Conservation (phyloP, 2,113 vertebrate genomes). For the Antidorcas marsupialis region DNA sequence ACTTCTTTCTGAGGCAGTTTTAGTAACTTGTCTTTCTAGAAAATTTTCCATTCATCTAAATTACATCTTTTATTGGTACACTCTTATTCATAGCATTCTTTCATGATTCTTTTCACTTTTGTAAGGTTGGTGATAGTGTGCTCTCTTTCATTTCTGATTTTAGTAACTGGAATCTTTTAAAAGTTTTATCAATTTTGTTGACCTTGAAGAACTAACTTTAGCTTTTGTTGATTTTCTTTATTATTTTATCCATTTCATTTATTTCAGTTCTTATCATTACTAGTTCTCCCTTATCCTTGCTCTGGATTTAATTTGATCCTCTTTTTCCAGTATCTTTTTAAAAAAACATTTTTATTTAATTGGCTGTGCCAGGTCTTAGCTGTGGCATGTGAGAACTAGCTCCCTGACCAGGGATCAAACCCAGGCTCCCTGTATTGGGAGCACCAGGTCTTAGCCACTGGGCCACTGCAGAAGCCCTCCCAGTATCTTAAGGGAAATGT, state of each 20-base stretch:
- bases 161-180: neutral
- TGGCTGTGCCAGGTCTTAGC: neutral
- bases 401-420: neutral
- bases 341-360: neutral
- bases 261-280: neutral
- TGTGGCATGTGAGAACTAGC: accelerated
- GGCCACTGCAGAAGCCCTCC: neutral
- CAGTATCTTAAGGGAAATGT: neutral
- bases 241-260: neutral
- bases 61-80: neutral
- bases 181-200: neutral
- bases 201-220: neutral
- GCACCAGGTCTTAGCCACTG: neutral
- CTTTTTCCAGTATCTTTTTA: neutral
- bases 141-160: neutral
- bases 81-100: neutral
- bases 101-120: neutral
- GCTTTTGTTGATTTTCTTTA: neutral
- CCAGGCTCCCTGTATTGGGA: neutral
- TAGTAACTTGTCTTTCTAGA: neutral
- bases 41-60: neutral
- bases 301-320: neutral
- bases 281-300: neutral
- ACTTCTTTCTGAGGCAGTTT: neutral
- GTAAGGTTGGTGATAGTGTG: neutral